Conservation (phyloP, 2,888 invertebrate genomes). For the Macrosiphum euphorbiae region DNA sequence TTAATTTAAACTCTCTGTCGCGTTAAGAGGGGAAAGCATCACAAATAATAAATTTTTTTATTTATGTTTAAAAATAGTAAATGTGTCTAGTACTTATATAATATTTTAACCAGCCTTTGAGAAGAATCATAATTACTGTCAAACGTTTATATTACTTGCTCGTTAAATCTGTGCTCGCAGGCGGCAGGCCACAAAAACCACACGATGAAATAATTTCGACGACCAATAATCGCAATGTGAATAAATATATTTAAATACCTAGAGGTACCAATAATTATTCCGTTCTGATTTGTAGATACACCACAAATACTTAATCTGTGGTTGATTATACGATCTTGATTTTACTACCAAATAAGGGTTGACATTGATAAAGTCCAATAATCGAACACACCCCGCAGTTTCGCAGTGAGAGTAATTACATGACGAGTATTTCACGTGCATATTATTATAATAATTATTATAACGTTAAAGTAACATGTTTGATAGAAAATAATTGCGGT, state of each 20-base stretch:
- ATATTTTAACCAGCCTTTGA: neutral
- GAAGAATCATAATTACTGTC: neutral
- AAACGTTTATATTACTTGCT: neutral
- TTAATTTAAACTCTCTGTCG: neutral
- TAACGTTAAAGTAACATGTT: no score
- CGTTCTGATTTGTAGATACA: neutral
- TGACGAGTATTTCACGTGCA: neutral
- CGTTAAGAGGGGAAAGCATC: neutral
- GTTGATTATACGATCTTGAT: neutral
- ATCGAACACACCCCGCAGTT: neutral
- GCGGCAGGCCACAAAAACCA: neutral
- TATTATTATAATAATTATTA: neutral
- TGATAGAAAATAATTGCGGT: neutral
- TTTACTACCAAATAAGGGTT: neutral
- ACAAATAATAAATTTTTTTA: neutral
- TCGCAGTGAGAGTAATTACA: neutral
- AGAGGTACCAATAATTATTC: neutral
- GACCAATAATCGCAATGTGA: neutral
- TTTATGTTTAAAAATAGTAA: neutral
- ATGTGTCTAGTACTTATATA: neutral
- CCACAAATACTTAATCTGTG: neutral
- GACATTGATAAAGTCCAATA: neutral
- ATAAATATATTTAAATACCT: neutral
- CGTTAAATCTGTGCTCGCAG: neutral
- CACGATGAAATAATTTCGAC: neutral